Evolutionary conservation across 2,113 vertebrate species (phyloP).

Genomic region (Chrysemys picta): DNA sequence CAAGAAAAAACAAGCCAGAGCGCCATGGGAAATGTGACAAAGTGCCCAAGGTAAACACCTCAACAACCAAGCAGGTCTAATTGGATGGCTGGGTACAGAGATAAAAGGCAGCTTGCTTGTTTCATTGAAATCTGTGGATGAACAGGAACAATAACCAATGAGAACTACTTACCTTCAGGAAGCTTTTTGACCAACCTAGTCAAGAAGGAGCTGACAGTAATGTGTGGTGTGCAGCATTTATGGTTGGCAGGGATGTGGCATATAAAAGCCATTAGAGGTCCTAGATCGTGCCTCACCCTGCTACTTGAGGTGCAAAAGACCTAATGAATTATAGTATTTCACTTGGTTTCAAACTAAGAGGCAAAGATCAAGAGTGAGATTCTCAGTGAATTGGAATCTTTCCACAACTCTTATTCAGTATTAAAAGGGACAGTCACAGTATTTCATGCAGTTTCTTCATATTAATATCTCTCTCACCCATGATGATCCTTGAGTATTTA

Average conservation of each 20-base stretch:
- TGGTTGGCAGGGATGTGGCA: background rate
- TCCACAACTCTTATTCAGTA: background rate
- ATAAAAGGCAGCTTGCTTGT: background rate
- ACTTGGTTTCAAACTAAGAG: background rate
- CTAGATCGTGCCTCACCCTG: background rate
- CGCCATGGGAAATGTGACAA: rapidly evolving
- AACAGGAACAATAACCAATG: background rate
- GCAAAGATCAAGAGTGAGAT: background rate
- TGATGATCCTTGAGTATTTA: background rate
- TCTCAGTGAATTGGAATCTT: background rate
- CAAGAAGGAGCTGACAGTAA: background rate
- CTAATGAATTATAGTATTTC: background rate
- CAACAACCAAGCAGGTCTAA: background rate
- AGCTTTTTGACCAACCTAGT: background rate
- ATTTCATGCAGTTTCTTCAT: background rate
- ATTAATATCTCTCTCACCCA: background rate
- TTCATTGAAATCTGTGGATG: background rate
- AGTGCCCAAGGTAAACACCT: background rate
- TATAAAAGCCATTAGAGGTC: rapidly evolving
- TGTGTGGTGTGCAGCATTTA: background rate
- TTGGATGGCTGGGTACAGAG: background rate
- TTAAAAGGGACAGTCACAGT: background rate
- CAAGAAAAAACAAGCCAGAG: background rate
- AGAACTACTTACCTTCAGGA: background rate
- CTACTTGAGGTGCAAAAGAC: background rate